These are phyloP conservation scores for Scotopteryx bipunctaria DNA, from an alignment of 2,888 invertebrate species.

Conservation along the genomic window DNA sequence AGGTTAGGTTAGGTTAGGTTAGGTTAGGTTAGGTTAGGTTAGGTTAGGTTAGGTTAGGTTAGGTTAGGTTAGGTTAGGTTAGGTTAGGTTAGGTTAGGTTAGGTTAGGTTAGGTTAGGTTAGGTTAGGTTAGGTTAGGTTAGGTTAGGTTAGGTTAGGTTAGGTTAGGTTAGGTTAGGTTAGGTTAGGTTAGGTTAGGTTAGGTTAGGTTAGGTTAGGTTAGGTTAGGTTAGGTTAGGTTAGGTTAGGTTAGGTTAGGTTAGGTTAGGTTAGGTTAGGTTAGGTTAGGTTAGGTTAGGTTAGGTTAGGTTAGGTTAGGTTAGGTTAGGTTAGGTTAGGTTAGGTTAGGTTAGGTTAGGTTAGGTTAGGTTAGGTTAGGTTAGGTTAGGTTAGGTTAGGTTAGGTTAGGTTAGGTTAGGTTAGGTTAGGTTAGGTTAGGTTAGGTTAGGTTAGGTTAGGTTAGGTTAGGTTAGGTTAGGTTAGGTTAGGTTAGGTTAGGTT, in stretches of 20 bases:
- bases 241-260: slow-evolving; percentile 37
- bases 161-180: slow-evolving; percentile 36
- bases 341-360: slow-evolving; percentile 31
- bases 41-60: slow-evolving; percentile 35
- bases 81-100: slow-evolving; percentile 39
- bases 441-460: slow-evolving; percentile 38
- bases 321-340: slow-evolving; percentile 35
- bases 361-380: slow-evolving; percentile 43
- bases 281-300: slow-evolving; percentile 36
- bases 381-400: slow-evolving; percentile 42
- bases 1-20: slow-evolving; percentile 34
- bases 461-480: slow-evolving; percentile 44
- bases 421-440: slow-evolving; percentile 44
- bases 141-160: slow-evolving; percentile 35
- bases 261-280: slow-evolving; percentile 34
- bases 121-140: slow-evolving; percentile 40
- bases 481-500: slow-evolving; percentile 39
- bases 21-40: slow-evolving; percentile 36
- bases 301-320: slow-evolving; percentile 39
- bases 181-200: slow-evolving; percentile 23
- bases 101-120: slow-evolving; percentile 35
- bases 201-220: slow-evolving; percentile 36
- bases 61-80: slow-evolving; percentile 39
- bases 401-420: slow-evolving; percentile 45
- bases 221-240: slow-evolving; percentile 38